Evolutionary conservation across 2,888 invertebrate species (phyloP).

Genomic region (Cephus sareptanus): DNA sequence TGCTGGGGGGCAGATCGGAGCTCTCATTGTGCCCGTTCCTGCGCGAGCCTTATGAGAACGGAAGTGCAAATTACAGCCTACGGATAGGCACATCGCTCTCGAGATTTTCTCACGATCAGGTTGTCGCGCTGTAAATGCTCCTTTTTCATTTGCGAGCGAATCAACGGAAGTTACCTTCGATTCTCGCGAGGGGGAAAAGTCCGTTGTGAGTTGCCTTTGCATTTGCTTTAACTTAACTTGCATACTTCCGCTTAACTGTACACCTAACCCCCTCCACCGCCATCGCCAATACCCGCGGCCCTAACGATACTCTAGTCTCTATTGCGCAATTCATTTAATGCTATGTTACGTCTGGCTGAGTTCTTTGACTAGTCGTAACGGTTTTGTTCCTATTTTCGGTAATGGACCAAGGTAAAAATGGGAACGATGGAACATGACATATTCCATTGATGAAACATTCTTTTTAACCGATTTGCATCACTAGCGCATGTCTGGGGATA

Average conservation of each 20-base stretch:
- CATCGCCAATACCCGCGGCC: no score
- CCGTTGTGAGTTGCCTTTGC: background rate
- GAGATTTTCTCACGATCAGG: slow-evolving; percentile 59
- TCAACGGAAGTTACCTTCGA: background rate
- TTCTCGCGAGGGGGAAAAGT: background rate
- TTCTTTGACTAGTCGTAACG: background rate
- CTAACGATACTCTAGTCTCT: background rate
- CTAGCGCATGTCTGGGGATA: no score
- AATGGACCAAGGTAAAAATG: background rate
- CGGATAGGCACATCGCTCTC: slow-evolving; percentile 26
- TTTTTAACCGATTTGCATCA: background rate
- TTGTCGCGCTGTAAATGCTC: slow-evolving; percentile 35
- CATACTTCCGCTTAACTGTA: background rate
- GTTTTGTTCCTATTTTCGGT: background rate
- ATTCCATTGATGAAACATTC: background rate
- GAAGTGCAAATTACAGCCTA: slow-evolving; percentile 62
- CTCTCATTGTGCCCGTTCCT: slow-evolving; percentile 26
- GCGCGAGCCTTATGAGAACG: slow-evolving; percentile 54
- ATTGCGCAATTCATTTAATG: background rate
- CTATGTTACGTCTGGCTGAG: background rate
- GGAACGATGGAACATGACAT: background rate
- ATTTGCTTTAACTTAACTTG: background rate
- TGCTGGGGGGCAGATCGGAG: slow-evolving; percentile 29
- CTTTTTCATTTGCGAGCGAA: slow-evolving; percentile 7
- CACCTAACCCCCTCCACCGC: background rate